Evolutionary conservation across 2,113 vertebrate species (phyloP).

Genomic region (Pagrus major): DNA sequence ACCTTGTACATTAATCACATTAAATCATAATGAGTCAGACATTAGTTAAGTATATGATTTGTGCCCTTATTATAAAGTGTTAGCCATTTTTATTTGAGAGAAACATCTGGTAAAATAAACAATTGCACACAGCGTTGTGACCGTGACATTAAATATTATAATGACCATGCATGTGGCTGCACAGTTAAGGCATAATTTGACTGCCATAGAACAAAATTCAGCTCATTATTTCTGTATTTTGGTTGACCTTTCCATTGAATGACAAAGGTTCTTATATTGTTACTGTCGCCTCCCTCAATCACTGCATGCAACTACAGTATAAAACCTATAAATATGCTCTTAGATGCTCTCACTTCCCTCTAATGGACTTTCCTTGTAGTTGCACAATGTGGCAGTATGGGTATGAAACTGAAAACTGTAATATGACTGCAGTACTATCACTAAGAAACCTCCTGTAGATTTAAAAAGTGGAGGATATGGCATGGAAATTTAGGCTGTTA

Average conservation of each 20-base stretch:
- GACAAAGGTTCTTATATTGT: neutral
- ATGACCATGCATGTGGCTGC: no score
- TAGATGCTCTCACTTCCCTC: neutral
- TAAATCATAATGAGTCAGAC: no score
- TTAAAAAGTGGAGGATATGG: neutral
- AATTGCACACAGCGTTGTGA: neutral
- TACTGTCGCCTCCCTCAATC: neutral
- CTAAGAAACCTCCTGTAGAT: neutral
- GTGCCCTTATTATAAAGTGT: no score
- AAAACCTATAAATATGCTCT: neutral
- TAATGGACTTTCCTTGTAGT: slow-evolving; percentile 31
- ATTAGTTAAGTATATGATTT: no score
- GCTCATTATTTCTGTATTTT: neutral
- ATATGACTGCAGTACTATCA: neutral
- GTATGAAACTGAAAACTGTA: neutral
- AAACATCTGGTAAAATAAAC: neutral
- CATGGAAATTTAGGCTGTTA: neutral
- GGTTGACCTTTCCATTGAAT: neutral
- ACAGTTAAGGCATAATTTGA: no score
- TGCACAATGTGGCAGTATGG: slow-evolving; percentile 8
- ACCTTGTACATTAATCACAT: no score
- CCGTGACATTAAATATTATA: neutral
- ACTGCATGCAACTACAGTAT: neutral
- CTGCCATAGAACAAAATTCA: no score
- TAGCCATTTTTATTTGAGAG: no score